Base-by-base conservation (phyloP, 2,888 invertebrate species). In the Tipula vernalis region DNA sequence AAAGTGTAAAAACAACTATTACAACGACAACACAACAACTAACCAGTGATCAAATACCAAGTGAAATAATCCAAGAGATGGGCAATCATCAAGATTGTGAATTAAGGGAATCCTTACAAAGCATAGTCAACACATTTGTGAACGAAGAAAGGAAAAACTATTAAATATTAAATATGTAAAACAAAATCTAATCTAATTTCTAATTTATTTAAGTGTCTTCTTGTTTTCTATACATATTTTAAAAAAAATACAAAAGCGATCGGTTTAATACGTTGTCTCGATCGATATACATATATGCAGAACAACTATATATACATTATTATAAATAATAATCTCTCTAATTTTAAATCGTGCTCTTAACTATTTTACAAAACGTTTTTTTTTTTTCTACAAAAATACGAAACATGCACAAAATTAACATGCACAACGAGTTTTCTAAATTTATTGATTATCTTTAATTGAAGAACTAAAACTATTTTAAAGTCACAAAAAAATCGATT, bases 111-210 rank as follows among this genome's bases (percentile, higher is more conserved):
- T 92, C 93, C 8, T 92, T 93, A 92, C 92, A 93, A 89, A 92
- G 92, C 87, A 92, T 93, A 87, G 90, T 93, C 88, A 93, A 93
- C 89, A 92, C 93, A 88, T 93, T 93, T 89, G 92, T 93, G 92
- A 89, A 91, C 28, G 92, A 93, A 88, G 93, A 93, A 88, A 91
- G 92, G 89, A 92, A 92, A 89, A 91, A 91, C 87, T 92, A 92
- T 88, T 91, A 89, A 90, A 89, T 36, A 28, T 28, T 91, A 89
- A 90, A 89, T 36, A n/a, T n/a, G n/a, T 28, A 39, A 36, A 86
- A 39, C 41, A 36, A 86, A 28, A 44, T 42, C 86, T 47, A 71
- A 71, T 71, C 71, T 71, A 28, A 28, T 71, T 39, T 85, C 42
- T 85, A 42, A 85, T 85, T 85, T 85, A 71, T 28, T 71, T 71